Base-by-base conservation (phyloP, 1,140 invertebrate species). In the Macrobrachium rosenbergii region DNA sequence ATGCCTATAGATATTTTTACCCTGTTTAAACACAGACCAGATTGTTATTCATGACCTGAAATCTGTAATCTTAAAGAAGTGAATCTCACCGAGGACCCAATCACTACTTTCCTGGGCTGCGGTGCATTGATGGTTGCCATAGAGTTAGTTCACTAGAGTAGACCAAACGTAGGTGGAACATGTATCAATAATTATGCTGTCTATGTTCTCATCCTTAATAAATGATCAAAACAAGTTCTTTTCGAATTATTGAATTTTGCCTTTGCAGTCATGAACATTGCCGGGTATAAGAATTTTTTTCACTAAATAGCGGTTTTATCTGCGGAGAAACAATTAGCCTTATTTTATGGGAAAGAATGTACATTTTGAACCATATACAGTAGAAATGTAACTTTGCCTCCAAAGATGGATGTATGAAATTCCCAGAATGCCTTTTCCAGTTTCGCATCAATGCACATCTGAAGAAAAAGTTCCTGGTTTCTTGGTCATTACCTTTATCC, bases 101-200 rank as follows among this genome's bases (percentile, higher is more conserved):
- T 58, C 75, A 80, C 64, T 69, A 87, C 78, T 87, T 79, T 81
- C 76, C 78, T 79, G 59, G 58, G 79, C 84, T 87, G 84, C 81
- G 84, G 84, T 73, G 84, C 84, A 87, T 67, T 87, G 84, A 80
- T 87, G 84, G 84, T 69, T 87, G 84, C 84, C 69, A 87, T 87
- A 87, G 84, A 87, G 84, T 87, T 87, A 87, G 84, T 87, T 75
- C 81, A 87, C 84, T 87, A 87, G 84, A 87, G 84, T 87, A 87
- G 84, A 80, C 78, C 84, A 87, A 87, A 82, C 81, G 84, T 87
- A 87, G 84, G 81, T 87, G 84, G 84, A 87, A 87, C 84, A 87
- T 87, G 84, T 87, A 87, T 87, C 84, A 87, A 87, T 87, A 87
- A 87, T 87, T 87, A 87, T 81, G 84, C 84, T 87, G 84, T 87